A percentile compares a stretch with the other conserved stretches of the same genome.
These are phyloP conservation scores for Stenotaenia linearis DNA, from an alignment of 2,888 invertebrate species.

Conservation along the genomic window DNA sequence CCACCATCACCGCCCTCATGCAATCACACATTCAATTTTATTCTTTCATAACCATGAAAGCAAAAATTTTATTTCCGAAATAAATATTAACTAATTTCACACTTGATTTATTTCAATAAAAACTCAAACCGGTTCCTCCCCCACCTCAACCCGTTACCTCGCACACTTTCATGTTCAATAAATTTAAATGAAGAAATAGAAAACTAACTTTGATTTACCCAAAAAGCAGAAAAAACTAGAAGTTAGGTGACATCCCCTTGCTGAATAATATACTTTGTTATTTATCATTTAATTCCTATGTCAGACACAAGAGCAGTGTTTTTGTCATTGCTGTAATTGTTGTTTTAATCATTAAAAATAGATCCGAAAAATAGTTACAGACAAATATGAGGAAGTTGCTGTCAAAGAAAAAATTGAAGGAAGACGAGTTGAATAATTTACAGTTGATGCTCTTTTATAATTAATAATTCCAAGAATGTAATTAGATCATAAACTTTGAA, in stretches of 20 bases:
- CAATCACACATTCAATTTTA: background rate
- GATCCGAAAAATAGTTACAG: background rate
- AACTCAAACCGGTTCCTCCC: too few relatives aligned
- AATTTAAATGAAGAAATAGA: background rate
- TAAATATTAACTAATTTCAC: too few relatives aligned
- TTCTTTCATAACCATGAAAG: background rate
- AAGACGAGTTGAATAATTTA: background rate
- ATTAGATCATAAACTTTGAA: background rate
- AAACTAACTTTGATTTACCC: background rate
- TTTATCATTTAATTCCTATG: background rate
- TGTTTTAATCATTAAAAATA: background rate
- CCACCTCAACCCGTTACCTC: too few relatives aligned
- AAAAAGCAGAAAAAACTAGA: too few relatives aligned
- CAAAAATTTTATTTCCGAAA: too few relatives aligned
- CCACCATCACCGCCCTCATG: background rate
- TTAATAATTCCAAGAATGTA: background rate
- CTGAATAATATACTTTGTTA: background rate
- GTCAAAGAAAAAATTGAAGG: background rate
- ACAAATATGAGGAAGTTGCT: background rate
- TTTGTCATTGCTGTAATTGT: background rate
- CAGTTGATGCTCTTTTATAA: background rate
- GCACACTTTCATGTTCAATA: background rate
- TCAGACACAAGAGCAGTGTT: background rate
- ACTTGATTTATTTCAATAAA: too few relatives aligned
- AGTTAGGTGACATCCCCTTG: background rate